These are phyloP conservation scores for Pheosia gnoma DNA, from an alignment of 2,888 invertebrate species.

Conservation along the genomic window DNA sequence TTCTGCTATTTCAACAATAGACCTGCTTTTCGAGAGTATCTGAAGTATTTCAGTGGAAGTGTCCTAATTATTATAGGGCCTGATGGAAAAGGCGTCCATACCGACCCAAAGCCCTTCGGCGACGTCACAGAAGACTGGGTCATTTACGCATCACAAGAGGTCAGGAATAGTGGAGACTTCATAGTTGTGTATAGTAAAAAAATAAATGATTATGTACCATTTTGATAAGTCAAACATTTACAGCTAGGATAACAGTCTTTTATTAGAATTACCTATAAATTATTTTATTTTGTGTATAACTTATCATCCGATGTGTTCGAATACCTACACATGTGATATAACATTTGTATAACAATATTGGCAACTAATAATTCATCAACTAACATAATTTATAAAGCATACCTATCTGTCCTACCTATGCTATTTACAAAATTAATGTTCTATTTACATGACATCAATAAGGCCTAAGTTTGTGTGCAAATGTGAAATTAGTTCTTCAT, in stretches of 20 bases:
- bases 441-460: no score
- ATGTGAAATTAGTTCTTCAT: constrained; percentile 65
- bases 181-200: constrained; percentile 84
- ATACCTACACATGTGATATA: no score
- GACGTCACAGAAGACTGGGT: constrained; percentile 84
- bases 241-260: constrained; percentile 35
- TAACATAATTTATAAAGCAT: neutral
- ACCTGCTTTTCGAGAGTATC: constrained; percentile 87
- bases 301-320: no score
- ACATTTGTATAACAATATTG: no score
- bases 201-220: constrained; percentile 32
- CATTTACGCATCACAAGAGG: constrained; percentile 82
- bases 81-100: constrained; percentile 85
- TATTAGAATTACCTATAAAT: constrained; percentile 11
- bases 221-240: constrained; percentile 35
- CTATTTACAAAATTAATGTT: no score
- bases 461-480: no score
- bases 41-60: constrained; percentile 85
- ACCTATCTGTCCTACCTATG: no score
- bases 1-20: constrained; percentile 93
- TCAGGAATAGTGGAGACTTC: constrained; percentile 85
- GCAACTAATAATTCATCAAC: neutral
- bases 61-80: constrained; percentile 91
- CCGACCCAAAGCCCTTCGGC: constrained; percentile 88
- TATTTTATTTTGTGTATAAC: neutral